Percentiles rank a stretch among this genome's conserved stretches.
phyloP scores from a whole-genome alignment of 2,888 invertebrate species.

The Lottia gigantea region DNA sequence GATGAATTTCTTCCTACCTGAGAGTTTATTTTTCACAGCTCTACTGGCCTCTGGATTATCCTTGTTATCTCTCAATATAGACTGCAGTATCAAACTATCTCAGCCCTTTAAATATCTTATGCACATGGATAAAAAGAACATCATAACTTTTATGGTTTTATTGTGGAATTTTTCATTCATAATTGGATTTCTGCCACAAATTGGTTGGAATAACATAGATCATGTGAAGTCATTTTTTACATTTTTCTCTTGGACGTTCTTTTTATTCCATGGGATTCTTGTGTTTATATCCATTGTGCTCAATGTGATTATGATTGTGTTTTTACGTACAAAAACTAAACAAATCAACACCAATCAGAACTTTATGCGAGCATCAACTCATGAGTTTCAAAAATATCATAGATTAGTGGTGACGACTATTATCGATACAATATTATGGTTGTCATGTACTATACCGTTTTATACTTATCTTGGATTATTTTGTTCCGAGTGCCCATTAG shows the following conservation, averaged over 20 bases:
- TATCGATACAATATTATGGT: conserved; percentile 42
- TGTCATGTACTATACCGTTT: conserved; percentile 46
- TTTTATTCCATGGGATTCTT: conserved; percentile 36
- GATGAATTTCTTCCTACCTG: conserved; percentile 60
- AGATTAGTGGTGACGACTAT: conserved; percentile 39
- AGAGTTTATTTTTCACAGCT: conserved; percentile 55
- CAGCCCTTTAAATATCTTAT: conserved; percentile 38
- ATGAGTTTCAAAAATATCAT: conserved; percentile 40
- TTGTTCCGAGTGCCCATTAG: conserved; percentile 33
- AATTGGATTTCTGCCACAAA: conserved; percentile 57
- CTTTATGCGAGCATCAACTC: conserved; percentile 26
- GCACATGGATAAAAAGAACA: conserved; percentile 51
- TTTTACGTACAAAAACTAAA: conserved; percentile 16
- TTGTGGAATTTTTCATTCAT: conserved; percentile 59
- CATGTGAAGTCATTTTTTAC: conserved; percentile 38
- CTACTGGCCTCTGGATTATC: conserved; percentile 47
- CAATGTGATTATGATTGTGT: conserved; percentile 35
- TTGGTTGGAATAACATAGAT: conserved; percentile 44
- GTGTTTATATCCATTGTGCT: conserved; percentile 36
- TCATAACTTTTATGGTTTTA: conserved; percentile 51
- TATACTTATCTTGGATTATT: conserved; percentile 39
- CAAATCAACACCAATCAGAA: conserved; percentile 13
- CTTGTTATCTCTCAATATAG: conserved; percentile 48
- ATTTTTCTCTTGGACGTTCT: conserved; percentile 43
- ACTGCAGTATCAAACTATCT: conserved; percentile 48